phyloP scores from a whole-genome alignment of 2,888 invertebrate species.

The Dasypogon diadema region DNA sequence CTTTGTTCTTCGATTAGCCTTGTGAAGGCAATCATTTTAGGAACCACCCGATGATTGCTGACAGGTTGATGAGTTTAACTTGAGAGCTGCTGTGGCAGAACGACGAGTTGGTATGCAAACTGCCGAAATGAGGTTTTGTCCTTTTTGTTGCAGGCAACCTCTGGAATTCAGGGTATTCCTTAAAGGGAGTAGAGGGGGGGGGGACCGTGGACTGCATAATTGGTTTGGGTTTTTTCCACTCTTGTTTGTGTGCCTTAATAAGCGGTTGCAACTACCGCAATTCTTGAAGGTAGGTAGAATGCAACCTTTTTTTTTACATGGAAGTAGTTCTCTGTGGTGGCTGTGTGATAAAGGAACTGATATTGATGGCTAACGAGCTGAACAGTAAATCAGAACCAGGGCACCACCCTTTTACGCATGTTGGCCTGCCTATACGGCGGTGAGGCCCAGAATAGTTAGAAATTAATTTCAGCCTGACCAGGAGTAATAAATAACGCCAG shows the following conservation, averaged over 20 bases:
- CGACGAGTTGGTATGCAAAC: constrained; percentile 10
- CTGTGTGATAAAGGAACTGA: neutral
- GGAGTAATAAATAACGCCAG: constrained; percentile 34
- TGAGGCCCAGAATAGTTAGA: constrained; percentile 11
- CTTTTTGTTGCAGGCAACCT: neutral
- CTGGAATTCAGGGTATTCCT: neutral
- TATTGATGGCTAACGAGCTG: constrained; percentile 15
- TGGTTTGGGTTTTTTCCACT: neutral
- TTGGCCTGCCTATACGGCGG: neutral
- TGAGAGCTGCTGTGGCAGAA: neutral
- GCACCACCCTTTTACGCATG: constrained; percentile 29
- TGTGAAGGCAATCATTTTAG: constrained; percentile 23
- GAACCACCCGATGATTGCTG: constrained; percentile 19
- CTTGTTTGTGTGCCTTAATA: too few relatives aligned
- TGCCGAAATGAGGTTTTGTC: neutral
- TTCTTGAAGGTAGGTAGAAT: neutral
- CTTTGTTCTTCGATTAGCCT: constrained; percentile 47
- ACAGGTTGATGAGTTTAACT: constrained; percentile 28
- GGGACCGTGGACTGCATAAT: neutral
- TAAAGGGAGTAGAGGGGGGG: neutral
- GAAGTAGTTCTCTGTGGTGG: neutral
- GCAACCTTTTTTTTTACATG: neutral
- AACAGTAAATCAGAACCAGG: constrained; percentile 13
- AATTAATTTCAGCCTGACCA: constrained; percentile 41
- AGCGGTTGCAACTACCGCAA: neutral